phyloP scores from a whole-genome alignment of 2,797 vertebrate genomes.

The Coendou prehensilis region DNA sequence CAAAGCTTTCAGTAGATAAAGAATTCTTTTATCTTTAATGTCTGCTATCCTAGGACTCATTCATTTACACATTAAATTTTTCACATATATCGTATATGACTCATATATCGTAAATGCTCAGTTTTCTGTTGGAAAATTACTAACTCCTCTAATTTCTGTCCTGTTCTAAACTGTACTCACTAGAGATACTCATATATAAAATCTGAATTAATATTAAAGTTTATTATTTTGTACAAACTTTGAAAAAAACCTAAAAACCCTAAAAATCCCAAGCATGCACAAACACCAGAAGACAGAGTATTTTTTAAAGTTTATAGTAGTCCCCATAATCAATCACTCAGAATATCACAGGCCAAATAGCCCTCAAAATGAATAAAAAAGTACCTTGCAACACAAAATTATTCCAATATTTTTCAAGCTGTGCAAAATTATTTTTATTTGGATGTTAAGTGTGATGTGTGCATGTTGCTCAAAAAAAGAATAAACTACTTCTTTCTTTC shows the following conservation, averaged over 20 bases:
- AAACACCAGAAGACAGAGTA: not conserved
- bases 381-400: not conserved
- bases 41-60: not conserved
- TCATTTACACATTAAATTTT: not conserved
- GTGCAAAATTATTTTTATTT: slow-evolving; percentile 29
- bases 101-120: not conserved
- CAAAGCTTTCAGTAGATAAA: not conserved
- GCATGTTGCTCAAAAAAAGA: not conserved
- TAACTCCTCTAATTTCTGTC: not conserved
- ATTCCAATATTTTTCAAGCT: not conserved
- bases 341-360: not conserved
- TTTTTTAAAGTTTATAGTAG: not conserved
- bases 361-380: not conserved
- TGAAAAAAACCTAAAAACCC: not conserved
- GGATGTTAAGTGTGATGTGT: not conserved
- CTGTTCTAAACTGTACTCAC: not conserved
- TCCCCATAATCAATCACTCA: not conserved
- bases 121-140: not conserved
- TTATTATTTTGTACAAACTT: not conserved
- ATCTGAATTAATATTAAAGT: not conserved
- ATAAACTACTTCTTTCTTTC: not conserved
- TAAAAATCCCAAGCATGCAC: not conserved
- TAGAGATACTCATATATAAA: not conserved
- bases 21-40: not conserved
- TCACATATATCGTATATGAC: not conserved